phyloP scores from a whole-genome alignment of 2,797 vertebrate genomes.

The Fistularia commersonii region DNA sequence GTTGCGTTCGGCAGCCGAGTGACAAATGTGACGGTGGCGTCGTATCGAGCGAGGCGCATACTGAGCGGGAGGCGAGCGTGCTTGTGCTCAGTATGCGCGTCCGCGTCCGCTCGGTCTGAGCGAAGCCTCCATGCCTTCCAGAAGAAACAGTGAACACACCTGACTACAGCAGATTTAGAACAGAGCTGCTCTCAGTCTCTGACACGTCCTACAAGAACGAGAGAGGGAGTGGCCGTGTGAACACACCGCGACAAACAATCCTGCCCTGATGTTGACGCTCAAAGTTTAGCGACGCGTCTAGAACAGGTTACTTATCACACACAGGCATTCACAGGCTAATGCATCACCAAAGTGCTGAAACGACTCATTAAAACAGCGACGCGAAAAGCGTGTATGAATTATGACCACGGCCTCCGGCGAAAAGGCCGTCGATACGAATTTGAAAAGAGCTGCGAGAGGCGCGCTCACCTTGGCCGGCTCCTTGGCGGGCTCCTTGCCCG shows the following conservation, averaged over 20 bases:
- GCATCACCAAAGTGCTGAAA: no score
- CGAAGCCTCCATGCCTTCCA: conserved; percentile 69
- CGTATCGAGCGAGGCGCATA: conserved; percentile 34
- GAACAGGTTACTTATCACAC: no score
- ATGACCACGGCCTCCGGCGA: no score
- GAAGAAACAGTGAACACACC: conserved; percentile 77
- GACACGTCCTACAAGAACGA: conserved; percentile 77
- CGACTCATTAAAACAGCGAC: no score
- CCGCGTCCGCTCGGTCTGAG: conserved; percentile 31
- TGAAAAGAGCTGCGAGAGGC: no score
- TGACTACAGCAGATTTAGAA: conserved; percentile 79
- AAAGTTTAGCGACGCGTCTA: no score
- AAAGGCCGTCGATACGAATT: no score
- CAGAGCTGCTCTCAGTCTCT: conserved; percentile 79
- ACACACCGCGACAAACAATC: conserved; percentile 54
- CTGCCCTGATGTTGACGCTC: conserved; percentile 13
- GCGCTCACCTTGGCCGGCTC: conserved; percentile 89
- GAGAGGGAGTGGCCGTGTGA: conserved; percentile 75
- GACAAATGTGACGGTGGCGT: conserved; percentile 44
- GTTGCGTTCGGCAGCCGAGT: conserved; percentile 44
- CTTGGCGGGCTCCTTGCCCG: conserved; percentile 84
- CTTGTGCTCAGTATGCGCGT: conserved; percentile 11
- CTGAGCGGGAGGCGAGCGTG: conserved; percentile 9
- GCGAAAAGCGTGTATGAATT: no score
- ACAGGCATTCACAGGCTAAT: no score